Conservation (phyloP, 2,113 vertebrate genomes). For the Alces alces region DNA sequence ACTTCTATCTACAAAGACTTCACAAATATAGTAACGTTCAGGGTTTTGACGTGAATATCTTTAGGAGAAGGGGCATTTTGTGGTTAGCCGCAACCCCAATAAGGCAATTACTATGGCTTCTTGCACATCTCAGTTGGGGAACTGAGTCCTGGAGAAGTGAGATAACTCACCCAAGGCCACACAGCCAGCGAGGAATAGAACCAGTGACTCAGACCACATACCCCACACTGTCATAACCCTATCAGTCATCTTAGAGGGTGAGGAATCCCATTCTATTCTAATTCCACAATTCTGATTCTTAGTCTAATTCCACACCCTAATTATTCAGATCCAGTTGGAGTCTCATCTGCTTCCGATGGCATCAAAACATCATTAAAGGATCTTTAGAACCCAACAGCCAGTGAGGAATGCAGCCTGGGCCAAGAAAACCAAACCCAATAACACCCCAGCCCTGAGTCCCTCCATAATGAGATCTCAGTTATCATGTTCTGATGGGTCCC, state of each 20-base stretch:
- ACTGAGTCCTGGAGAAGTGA: background rate
- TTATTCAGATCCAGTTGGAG: background rate
- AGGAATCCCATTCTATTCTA: fast-evolving
- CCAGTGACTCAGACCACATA: fast-evolving
- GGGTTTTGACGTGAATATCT: fast-evolving
- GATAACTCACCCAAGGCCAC: background rate
- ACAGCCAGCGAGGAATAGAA: background rate
- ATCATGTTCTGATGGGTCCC: fast-evolving
- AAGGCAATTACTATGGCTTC: fast-evolving
- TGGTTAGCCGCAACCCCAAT: fast-evolving
- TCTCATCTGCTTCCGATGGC: fast-evolving
- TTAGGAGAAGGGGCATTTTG: background rate
- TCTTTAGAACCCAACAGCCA: background rate
- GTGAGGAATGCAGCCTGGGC: fast-evolving
- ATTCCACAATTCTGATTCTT: background rate
- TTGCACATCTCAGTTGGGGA: no score
- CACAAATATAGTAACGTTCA: fast-evolving
- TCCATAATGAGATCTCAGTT: fast-evolving
- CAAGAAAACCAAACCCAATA: background rate
- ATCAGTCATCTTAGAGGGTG: fast-evolving
- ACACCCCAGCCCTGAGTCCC: fast-evolving
- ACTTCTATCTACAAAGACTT: background rate
- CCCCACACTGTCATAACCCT: fast-evolving
- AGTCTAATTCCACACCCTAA: background rate
- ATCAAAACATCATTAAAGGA: fast-evolving